Percentiles rank a stretch among this genome's conserved stretches.
phyloP scores from a whole-genome alignment of 2,113 vertebrate genomes.

The Triplophysa rosa region DNA sequence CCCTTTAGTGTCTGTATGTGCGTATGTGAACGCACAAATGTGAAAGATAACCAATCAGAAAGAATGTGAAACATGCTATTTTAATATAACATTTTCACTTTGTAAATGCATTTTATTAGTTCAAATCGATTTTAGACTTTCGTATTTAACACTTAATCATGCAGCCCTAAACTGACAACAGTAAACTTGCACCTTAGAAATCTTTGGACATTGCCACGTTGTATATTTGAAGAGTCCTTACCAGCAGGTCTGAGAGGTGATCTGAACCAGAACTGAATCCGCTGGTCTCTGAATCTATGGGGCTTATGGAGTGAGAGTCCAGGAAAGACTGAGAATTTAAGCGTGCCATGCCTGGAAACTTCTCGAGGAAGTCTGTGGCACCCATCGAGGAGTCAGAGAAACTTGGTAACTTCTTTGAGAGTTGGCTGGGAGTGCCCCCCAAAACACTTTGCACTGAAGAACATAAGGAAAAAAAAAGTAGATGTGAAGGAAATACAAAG shows the following conservation, averaged over 20 bases:
- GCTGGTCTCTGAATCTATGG: conserved; percentile 95
- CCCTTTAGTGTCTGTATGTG: no score
- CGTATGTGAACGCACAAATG: no score
- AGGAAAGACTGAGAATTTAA: conserved; percentile 84
- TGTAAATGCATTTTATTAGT: no score
- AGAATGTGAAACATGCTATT: no score
- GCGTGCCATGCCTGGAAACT: conserved; percentile 81
- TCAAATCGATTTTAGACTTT: no score
- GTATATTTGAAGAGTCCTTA: conserved; percentile 61
- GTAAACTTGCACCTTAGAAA: no score
- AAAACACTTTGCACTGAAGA: conserved; percentile 79
- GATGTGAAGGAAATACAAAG: not conserved
- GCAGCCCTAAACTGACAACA: no score
- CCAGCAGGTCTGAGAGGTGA: conserved; percentile 91
- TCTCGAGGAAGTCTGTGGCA: conserved; percentile 86
- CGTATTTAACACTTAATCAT: no score
- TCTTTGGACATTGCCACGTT: no score
- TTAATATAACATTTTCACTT: no score
- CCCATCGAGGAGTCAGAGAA: conserved; percentile 80
- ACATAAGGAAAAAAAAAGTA: conserved; percentile 5
- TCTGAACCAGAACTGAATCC: conserved; percentile 98
- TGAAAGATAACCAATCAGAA: no score
- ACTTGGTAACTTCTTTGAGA: conserved; percentile 84
- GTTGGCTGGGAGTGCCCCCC: conserved; percentile 81
- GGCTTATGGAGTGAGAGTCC: conserved; percentile 95